These are phyloP conservation scores for Lasiommata megera DNA, from an alignment of 2,888 invertebrate genomes.

Conservation along the genomic window DNA sequence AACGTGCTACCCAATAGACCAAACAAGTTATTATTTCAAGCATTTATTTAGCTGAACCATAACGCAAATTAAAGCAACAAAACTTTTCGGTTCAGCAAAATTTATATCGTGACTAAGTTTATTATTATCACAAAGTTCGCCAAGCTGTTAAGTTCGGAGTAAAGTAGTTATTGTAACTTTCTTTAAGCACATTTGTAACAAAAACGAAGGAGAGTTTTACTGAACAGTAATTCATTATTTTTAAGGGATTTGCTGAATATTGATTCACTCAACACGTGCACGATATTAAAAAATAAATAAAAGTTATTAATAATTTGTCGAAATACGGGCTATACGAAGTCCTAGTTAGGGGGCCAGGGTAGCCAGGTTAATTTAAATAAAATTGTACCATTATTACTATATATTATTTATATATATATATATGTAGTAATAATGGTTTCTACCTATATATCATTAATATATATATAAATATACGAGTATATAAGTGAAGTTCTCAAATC, in stretches of 20 bases:
- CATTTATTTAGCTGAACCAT: background rate
- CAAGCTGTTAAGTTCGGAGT: background rate
- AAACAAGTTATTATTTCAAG: too few relatives aligned
- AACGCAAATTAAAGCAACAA: background rate
- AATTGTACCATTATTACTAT: too few relatives aligned
- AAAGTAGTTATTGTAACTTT: slow-evolving; percentile 5
- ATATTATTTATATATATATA: too few relatives aligned
- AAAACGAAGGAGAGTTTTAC: background rate
- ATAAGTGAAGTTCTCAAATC: too few relatives aligned
- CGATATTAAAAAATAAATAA: background rate
- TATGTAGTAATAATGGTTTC: too few relatives aligned
- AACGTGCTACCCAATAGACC: too few relatives aligned
- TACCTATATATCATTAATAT: too few relatives aligned
- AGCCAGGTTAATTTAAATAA: too few relatives aligned
- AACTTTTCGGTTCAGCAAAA: background rate
- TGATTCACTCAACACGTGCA: background rate
- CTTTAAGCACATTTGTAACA: background rate
- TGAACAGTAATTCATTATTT: background rate
- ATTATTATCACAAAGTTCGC: background rate
- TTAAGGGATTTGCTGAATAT: background rate
- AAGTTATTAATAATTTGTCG: too few relatives aligned
- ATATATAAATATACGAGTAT: too few relatives aligned
- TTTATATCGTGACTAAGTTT: background rate
- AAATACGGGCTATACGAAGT: too few relatives aligned
- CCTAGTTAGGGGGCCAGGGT: too few relatives aligned